Percentiles rank a stretch among this genome's conserved stretches.
phyloP scores from a whole-genome alignment of 2,888 invertebrate genomes.

The Conops quadrifasciatus region DNA sequence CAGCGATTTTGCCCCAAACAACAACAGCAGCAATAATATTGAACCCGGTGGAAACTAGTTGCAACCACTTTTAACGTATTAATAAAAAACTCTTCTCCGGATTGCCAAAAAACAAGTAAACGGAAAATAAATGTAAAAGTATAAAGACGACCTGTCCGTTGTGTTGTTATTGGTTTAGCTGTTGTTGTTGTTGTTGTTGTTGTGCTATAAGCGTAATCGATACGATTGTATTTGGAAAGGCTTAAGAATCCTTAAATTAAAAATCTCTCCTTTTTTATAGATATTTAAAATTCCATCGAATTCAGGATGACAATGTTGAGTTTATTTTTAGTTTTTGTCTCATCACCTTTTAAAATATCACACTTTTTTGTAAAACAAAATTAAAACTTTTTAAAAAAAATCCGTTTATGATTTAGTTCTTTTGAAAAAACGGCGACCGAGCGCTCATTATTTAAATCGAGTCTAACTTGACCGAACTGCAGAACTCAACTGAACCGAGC shows the following conservation, averaged over 20 bases:
- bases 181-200: not conserved
- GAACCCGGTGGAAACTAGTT: slow-evolving; percentile 39
- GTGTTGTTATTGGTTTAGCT: not conserved
- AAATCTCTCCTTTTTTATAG: too few relatives aligned
- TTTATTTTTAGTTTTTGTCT: not conserved
- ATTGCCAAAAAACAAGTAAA: slow-evolving; percentile 13
- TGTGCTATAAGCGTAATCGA: not conserved
- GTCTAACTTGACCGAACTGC: slow-evolving; percentile 29
- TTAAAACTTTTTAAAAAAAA: not conserved
- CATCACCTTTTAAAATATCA: too few relatives aligned
- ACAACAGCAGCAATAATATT: not conserved
- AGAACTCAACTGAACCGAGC: slow-evolving; percentile 39
- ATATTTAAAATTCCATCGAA: too few relatives aligned
- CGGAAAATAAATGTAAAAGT: not conserved
- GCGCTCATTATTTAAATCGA: not conserved
- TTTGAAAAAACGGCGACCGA: not conserved
- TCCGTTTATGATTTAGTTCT: not conserved
- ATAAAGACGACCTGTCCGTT: not conserved
- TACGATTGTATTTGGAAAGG: too few relatives aligned
- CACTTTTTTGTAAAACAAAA: not conserved
- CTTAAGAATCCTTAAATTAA: too few relatives aligned
- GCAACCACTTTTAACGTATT: slow-evolving; percentile 47
- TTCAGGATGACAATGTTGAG: not conserved
- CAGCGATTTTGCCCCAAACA: not conserved
- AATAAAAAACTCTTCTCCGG: slow-evolving; percentile 4